Evolutionary conservation across 2,113 vertebrate species (phyloP), one percentile per base, ranked within the genome.

Genomic region (Montifringilla adamsi): DNA sequence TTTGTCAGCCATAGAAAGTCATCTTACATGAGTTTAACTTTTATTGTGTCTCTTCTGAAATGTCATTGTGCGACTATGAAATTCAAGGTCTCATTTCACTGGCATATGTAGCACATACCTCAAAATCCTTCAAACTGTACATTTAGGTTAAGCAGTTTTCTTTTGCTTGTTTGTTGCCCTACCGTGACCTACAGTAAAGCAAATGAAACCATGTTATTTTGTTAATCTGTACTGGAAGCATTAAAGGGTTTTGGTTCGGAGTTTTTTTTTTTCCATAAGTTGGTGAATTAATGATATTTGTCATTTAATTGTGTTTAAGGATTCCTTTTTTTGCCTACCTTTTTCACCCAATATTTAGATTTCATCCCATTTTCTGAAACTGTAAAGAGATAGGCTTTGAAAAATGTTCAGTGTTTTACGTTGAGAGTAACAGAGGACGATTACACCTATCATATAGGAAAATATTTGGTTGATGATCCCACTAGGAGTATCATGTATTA

Each of bases 1-100:
- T 94, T 93, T 62, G 92, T 95, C 81, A 78, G 23, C 79, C 93
- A 44, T 63, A 73, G 63, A 41, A 74, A 92, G 77, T 89, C 35
- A 44, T 35, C 55, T 70, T 78, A 13, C 8, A 6, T 41, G 52
- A 84, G 22, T 77, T 77, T 53, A 59, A 68, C 44, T 86, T 88
- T 31, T 60, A 16, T 59, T 77, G n/a, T 70, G 68, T 44, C 43
- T 95, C n/a, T 70, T 63, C 43, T 50, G 33, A 89, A 81, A 22
- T 84, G 60, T 78, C 66, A n/a, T 35, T 19, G 2, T 75, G 28
- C 22, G 52, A 7, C 60, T 47, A 5, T 52, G 60, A 86, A 84
- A 62, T 47, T 63, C 35, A 49, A 44, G 56, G 92, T 37, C 33
- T 89, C 7, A 2, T 84, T 93, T 84, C 50, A 66, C 30, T 63